Evolutionary conservation across 2,113 vertebrate genomes (phyloP).

Genomic region (Passer montanus): DNA sequence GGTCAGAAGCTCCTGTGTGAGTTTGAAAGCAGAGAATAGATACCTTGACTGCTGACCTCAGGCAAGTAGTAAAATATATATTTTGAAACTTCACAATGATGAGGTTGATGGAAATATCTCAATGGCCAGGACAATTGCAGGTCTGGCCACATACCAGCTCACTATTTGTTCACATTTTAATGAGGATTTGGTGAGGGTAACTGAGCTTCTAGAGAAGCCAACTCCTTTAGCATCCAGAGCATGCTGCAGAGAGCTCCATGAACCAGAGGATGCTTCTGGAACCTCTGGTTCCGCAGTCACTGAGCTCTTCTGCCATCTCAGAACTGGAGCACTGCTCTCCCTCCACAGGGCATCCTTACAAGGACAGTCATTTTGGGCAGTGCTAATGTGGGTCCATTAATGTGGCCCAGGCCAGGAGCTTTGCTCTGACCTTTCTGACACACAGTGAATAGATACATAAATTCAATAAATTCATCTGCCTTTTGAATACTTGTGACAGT

Average conservation of each 20-base stretch:
- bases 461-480: background rate
- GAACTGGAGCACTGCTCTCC: background rate
- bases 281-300: background rate
- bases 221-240: background rate
- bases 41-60: background rate
- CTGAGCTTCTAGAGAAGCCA: background rate
- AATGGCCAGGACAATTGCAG: accelerated
- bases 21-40: background rate
- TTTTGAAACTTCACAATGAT: background rate
- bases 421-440: background rate
- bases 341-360: background rate
- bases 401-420: background rate
- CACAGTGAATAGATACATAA: background rate
- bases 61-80: background rate
- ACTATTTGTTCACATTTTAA: background rate
- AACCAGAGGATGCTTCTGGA: background rate
- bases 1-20: background rate
- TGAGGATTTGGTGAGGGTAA: background rate
- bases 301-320: background rate
- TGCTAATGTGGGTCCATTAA: background rate
- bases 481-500: background rate
- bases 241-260: background rate
- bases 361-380: background rate
- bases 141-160: background rate
- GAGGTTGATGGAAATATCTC: background rate